Base-by-base conservation (phyloP, 2,888 invertebrate genomes). In the Antheraea yamamai region DNA sequence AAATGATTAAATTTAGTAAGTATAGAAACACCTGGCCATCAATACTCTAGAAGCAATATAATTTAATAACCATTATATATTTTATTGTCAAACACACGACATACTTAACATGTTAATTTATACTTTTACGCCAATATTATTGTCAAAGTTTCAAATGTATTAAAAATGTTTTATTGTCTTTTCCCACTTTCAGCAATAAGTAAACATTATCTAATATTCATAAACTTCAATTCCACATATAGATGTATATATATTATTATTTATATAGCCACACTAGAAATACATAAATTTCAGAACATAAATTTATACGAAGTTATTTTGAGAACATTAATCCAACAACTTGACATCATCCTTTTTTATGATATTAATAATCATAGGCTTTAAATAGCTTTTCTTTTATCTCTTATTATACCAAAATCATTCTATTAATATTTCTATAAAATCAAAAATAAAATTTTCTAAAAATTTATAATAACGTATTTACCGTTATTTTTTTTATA, bases 71-170 rank as follows among this genome's bases (percentile, higher is more conserved):
- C 14, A 70, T 35, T 4, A 72, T 77, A 79, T 76, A 75, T 76
- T 80, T 85, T 88, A 88, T 90, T 88, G 88, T 90, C 88, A 83
- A 87, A 82, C 83, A 87, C 84, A 83, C 81, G 79, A 82, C 82
- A 84, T 84, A 83, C 83, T 79, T 78, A 79, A 79, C 81, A 75
- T 78, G 78, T 77, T 76, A 76, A 77, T 75, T 77, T 77, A 79
- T 77, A 75, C 77, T 77, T 77, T 73, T 66, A 77, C 78, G 39
- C 70, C 77, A 70, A 70, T 80, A 78, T 88, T 88, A 89, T 88
- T 89, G 88, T 91, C 89, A 85, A 82, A 79, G 79, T 85, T 88
- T 84, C 80, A 79, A 84, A 79, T 81, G 76, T 81, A 78, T 76
- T 79, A 76, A 77, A 75, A 72, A 12, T 12, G 73, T 12, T 35